Evolutionary conservation across 2,888 invertebrate genomes (phyloP), one percentile per base, ranked within the genome.

Genomic region (Athalia rosae): DNA sequence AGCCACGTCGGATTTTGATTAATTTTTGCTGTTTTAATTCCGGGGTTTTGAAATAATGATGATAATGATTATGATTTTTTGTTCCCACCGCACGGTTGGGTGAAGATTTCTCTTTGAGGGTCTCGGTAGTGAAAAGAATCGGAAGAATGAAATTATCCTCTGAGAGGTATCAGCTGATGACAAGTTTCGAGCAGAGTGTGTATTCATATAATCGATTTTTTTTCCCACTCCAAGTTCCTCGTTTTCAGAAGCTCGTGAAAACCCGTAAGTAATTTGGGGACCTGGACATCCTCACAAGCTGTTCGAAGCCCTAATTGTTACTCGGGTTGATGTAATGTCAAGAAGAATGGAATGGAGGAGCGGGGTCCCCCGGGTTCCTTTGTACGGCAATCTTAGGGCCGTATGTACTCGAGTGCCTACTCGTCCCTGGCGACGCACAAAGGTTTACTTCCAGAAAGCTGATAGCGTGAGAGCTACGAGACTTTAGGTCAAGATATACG

Each of bases 301-400:
- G 28, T 28, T 43, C 56, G 15, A 9, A 43, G 58, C 13, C 13
- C 58, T 71, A 71, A 71, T 71, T 71, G 71, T 45, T 71, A 13
- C 71, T 13, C 4, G 56, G 58, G 45, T 13, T 58, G 56, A 58
- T 58, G 58, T 71, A 58, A 71, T 45, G 58, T 71, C 58, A 13
- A 45, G 71, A 71, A 71, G 58, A 71, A 58, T 71, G 58, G 71
- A 71, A 71, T n/a, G 45, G 45, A 71, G 56, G 56, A 58, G 11
- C 47, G 4, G 45, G 58, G 13, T 58, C 15, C 58, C 71, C 15
- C n/a, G 45, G 50, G 71, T 13, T 58, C 13, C 58, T 71, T 71
- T 58, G 56, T 71, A 43, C 45, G 9, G 8, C n/a, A 58, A 71
- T 58, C 71, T 71, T 58, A n/a, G 11, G 15, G 43, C 45, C 71